Percentiles rank a stretch among this genome's conserved stretches.
These are phyloP conservation scores for Zaprionus inermis DNA, from an alignment of 1,140 invertebrate genomes.

Conservation along the genomic window DNA sequence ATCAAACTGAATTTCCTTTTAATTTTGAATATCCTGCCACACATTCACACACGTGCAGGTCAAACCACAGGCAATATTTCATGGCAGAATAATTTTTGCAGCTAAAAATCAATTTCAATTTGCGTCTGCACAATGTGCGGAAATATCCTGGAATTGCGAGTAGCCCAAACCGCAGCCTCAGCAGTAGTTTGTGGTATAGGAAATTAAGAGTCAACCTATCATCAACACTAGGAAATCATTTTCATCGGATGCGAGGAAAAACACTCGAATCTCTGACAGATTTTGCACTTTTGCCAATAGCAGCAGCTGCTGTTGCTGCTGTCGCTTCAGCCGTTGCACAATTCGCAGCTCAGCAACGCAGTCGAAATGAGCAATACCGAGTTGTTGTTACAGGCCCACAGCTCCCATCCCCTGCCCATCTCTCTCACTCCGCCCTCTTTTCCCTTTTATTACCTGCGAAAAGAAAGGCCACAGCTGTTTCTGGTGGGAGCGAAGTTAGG, in stretches of 20 bases:
- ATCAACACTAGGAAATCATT: constrained; percentile 20
- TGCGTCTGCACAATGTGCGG: constrained; percentile 43
- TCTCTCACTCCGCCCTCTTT: neutral
- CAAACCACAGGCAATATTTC: constrained; percentile 49
- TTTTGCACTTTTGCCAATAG: constrained; percentile 40
- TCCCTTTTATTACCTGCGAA: constrained; percentile 16
- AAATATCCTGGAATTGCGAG: constrained; percentile 25
- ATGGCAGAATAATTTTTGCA: constrained; percentile 67
- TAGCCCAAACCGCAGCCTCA: neutral
- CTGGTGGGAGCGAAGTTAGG: constrained; percentile 40
- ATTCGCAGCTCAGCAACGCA: constrained; percentile 30
- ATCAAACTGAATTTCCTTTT: constrained; percentile 24
- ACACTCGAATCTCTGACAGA: constrained; percentile 9
- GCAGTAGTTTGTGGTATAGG: constrained; percentile 39
- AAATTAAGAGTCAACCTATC: constrained; percentile 67
- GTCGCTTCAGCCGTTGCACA: constrained; percentile 25
- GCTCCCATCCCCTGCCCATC: neutral
- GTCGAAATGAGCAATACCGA: constrained; percentile 70
- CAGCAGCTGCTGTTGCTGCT: constrained; percentile 43
- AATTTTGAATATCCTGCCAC: constrained; percentile 43
- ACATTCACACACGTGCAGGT: neutral
- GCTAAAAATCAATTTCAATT: constrained; percentile 69
- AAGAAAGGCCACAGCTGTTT: constrained; percentile 24
- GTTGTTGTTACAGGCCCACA: constrained; percentile 35
- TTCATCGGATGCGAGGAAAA: neutral